Percentiles rank a stretch among this genome's conserved stretches.
Evolutionary conservation across 2,113 vertebrate species (phyloP).

Genomic region (Coptodon rendalli): DNA sequence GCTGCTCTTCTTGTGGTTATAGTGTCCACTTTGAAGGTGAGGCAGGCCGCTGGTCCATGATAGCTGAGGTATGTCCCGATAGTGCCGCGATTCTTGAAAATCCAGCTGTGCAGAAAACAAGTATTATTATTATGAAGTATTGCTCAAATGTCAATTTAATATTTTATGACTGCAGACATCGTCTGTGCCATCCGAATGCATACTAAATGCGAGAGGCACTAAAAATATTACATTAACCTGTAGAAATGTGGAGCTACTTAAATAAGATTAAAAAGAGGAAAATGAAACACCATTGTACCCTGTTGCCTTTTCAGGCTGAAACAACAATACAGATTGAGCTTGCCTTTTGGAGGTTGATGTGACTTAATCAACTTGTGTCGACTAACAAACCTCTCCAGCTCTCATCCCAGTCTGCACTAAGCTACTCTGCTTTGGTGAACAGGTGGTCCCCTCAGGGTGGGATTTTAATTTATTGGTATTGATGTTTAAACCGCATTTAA

Average conservation of each 20-base stretch:
- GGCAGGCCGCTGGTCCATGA: slow-evolving; percentile 81
- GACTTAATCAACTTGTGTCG: background rate
- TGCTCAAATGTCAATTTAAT: background rate
- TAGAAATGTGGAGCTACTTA: background rate
- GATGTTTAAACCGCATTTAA: background rate
- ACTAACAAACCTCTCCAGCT: background rate
- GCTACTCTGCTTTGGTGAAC: background rate
- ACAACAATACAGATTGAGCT: background rate
- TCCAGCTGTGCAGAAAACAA: slow-evolving; percentile 70
- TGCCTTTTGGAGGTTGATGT: background rate
- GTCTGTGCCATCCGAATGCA: background rate
- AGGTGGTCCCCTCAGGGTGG: background rate
- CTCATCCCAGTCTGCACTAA: background rate
- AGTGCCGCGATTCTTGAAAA: slow-evolving; percentile 76
- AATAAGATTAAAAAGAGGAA: background rate
- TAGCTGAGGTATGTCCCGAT: slow-evolving; percentile 73
- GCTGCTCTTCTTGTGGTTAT: slow-evolving; percentile 78
- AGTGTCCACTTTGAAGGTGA: slow-evolving; percentile 82
- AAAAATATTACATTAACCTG: background rate
- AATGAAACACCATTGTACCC: background rate
- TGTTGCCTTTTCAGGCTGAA: background rate
- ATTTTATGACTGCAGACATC: background rate
- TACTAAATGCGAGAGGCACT: background rate
- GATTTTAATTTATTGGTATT: background rate
- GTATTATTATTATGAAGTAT: background rate